phyloP scores from a whole-genome alignment of 2,888 invertebrate genomes.

The Brachyopa scutellaris region DNA sequence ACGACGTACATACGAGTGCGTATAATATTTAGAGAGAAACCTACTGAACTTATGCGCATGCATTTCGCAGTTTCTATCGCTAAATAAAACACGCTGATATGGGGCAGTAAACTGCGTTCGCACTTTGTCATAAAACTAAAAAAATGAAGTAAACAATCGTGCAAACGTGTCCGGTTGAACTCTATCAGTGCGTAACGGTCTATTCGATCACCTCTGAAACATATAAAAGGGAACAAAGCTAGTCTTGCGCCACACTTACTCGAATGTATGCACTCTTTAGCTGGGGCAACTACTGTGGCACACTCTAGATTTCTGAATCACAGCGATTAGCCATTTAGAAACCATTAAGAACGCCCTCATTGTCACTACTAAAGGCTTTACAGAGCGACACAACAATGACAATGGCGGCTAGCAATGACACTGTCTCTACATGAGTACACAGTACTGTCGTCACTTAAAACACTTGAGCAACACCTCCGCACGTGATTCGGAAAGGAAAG shows the following conservation, averaged over 20 bases:
- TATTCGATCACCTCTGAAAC: constrained; percentile 45
- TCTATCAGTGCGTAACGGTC: constrained; percentile 63
- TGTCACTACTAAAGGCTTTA: constrained; percentile 27
- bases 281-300: constrained; percentile 34
- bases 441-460: neutral
- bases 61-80: constrained; percentile 41
- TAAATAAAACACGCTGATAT: constrained; percentile 27
- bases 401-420: constrained; percentile 32
- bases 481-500: constrained; percentile 10
- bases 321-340: constrained; percentile 56
- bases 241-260: constrained; percentile 62
- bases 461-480: constrained; percentile 56
- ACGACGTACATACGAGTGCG: neutral
- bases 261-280: constrained; percentile 33
- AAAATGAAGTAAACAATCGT: constrained; percentile 1
- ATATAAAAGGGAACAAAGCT: constrained; percentile 20
- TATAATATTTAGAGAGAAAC: constrained; percentile 23
- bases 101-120: constrained; percentile 17
- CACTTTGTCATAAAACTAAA: constrained; percentile 13
- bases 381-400: constrained; percentile 34
- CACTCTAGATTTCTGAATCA: constrained; percentile 63
- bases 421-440: constrained; percentile 21
- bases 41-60: constrained; percentile 56
- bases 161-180: constrained; percentile 52
- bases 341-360: constrained; percentile 57